Base-by-base conservation (phyloP, 2,797 vertebrate genomes). In the Dryobates pubescens region DNA sequence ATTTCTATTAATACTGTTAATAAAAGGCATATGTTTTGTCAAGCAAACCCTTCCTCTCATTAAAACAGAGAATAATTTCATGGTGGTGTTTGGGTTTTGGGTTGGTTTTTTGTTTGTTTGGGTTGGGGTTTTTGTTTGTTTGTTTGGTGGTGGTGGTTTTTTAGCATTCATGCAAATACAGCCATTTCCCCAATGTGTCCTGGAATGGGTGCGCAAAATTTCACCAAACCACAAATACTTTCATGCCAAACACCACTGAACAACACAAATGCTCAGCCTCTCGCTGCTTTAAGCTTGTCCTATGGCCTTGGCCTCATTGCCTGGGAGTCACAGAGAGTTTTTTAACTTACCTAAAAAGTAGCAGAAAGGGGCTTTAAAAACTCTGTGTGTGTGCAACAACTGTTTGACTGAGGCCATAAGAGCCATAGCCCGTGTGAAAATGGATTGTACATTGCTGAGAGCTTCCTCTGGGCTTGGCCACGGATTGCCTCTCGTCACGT, bases 1-100 rank as follows among this genome's bases (percentile, higher is more conserved):
- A 53, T 89, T 96, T 95, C 92, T 94, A 92, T 93, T 95, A 95
- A 96, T 94, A 70, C 84, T 69, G 86, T 86, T 95, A 95, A 96
- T 95, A 94, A 93, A 91, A 95, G 57, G 88, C 94, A 96, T 80
- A 90, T 94, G 94, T 94, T 96, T 82, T 84, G 84, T 94, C 56
- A 90, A 88, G 94, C 71, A 82, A 93, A 96, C 86, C 89, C 30
- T 3, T 89, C 65, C 89, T 93, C 94, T 93, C 82, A 90, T 95
- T 96, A 95, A 95, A 95, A 91, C 0, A 0, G 27, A 88, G 62
- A n/a, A 30, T 92, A 89, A 94, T 95, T 96, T 95, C 59, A 85
- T 79, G 58, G 45, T 3, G 19, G 24, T 30, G 32, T n/a, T 1
- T 17, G 49, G 47, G 22, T 7, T 51, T 23, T 51, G 41, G 41